These are phyloP conservation scores for Tetranychus truncatus DNA, from an alignment of 2,888 invertebrate species.

Conservation along the genomic window DNA sequence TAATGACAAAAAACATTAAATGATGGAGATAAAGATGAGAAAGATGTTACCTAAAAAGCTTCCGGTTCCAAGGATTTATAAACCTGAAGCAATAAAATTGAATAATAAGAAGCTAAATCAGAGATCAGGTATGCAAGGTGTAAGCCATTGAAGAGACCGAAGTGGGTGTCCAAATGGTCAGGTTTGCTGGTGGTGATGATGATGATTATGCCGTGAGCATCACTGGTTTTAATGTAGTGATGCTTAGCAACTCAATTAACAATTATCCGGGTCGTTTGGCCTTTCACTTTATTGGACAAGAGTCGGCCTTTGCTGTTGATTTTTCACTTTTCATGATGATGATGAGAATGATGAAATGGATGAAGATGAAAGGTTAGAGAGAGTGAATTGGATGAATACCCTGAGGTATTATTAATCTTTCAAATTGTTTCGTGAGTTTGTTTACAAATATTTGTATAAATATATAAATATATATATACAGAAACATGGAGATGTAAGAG, in stretches of 20 bases:
- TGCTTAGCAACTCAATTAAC: background rate
- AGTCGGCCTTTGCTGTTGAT: background rate
- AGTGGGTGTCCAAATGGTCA: too few relatives aligned
- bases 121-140: too few relatives aligned
- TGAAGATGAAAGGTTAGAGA: background rate
- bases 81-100: too few relatives aligned
- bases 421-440: background rate
- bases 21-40: too few relatives aligned
- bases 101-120: too few relatives aligned
- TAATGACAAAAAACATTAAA: too few relatives aligned
- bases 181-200: too few relatives aligned
- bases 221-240: too few relatives aligned
- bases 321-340: background rate
- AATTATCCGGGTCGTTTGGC: background rate
- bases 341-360: background rate
- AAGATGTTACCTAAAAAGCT: too few relatives aligned
- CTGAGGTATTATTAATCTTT: background rate
- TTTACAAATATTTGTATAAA: background rate
- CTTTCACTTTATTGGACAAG: background rate
- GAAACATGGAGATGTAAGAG: background rate
- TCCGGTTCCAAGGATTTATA: too few relatives aligned
- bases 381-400: background rate
- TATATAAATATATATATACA: background rate
- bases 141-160: too few relatives aligned
- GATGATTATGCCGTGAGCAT: too few relatives aligned